Base-by-base conservation (phyloP, 2,113 vertebrate species). In the Rhagologus leucostigma region DNA sequence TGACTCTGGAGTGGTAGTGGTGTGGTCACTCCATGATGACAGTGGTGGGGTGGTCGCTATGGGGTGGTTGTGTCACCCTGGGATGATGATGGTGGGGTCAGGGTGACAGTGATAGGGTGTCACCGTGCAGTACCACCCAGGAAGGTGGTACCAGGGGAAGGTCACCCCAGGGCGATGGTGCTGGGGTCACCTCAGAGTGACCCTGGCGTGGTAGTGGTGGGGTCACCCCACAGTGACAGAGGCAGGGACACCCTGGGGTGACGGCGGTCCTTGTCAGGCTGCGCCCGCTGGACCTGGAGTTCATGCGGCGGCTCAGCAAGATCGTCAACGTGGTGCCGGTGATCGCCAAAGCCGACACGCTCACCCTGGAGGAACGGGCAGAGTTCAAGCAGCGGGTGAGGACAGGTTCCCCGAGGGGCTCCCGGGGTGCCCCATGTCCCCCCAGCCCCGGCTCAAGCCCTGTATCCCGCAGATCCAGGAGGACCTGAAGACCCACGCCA, bases 251-350 rank as follows among this genome's bases (percentile, higher is more conserved):
- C n/a, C 41, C 7, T 5, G 10, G 26, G 10, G 50, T 80, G 79
- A 32, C 32, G 5, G 56, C 2, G 17, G 41, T 26, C 68, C 67
- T 49, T 52, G 37, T 6, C 94, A 99, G 99, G 98, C 98, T 99
- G 95, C 98, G 99, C 30, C 98, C 98, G 2, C 98, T 99, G 59
- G 99, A 99, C 64, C 91, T 99, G 63, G 99, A 99, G 96, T 99
- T 99, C 96, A 98, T 99, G 99, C 98, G 97, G 92, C 95, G 98
- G 57, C 95, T 99, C 90, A 98, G 98, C 60, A 98, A 98, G 93
- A 99, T 99, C 1, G 98, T 99, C 78, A 99, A 98, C 46, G 98
- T 99, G 50, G 98, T 99, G 27, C 99, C 99, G 0, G 98, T 99
- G 90, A 99, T 99, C 1, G 98, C 99, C 89, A 99, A 99, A 95